Conservation (phyloP, 2,113 vertebrate genomes). For the Cyprinus carpio region DNA sequence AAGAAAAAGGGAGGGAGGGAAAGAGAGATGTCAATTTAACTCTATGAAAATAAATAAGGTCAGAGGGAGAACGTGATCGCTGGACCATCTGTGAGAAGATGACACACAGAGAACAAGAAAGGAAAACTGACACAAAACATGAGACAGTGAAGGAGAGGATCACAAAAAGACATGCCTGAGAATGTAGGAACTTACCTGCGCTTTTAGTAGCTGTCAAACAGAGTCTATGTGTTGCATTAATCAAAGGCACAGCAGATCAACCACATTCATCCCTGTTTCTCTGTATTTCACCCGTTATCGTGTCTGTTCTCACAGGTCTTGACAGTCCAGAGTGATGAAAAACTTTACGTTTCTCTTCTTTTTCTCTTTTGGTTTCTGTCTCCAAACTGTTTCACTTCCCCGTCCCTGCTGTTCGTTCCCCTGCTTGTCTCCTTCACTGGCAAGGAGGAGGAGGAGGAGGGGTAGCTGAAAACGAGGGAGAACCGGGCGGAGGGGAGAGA, state of each 20-base stretch:
- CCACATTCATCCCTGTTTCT: conserved; percentile 39
- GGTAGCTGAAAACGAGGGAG: conserved; percentile 27
- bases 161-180: background rate
- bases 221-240: conserved; percentile 18
- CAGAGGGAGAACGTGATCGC: conserved; percentile 20
- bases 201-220: conserved; percentile 43
- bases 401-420: conserved; percentile 27
- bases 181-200: conserved; percentile 33
- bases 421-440: conserved; percentile 46
- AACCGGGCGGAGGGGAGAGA: conserved; percentile 25
- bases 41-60: conserved; percentile 53
- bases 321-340: conserved; percentile 22
- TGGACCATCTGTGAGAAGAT: conserved; percentile 46
- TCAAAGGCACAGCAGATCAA: conserved; percentile 42
- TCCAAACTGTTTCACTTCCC: conserved; percentile 56
- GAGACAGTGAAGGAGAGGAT: background rate
- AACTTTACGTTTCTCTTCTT: conserved; percentile 37
- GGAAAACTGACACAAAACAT: background rate
- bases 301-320: background rate
- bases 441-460: conserved; percentile 17
- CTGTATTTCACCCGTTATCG: background rate
- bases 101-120: background rate
- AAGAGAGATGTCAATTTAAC: conserved; percentile 14
- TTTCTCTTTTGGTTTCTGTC: conserved; percentile 50
- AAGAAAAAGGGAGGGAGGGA: background rate